These are phyloP conservation scores for Chrysolina haemoptera DNA, from an alignment of 2,888 invertebrate species.

Conservation along the genomic window DNA sequence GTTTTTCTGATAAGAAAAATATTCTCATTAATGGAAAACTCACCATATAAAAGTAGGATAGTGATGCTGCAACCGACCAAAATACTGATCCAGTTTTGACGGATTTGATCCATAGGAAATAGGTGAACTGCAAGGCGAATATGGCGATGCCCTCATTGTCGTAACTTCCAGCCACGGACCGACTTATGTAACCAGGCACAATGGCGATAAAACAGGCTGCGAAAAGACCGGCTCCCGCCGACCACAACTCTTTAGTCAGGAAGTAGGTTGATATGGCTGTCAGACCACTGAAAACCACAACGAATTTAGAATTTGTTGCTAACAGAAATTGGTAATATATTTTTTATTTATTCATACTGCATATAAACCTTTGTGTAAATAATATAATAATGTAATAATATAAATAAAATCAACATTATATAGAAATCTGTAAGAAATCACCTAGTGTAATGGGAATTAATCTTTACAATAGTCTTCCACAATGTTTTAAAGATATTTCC, in stretches of 20 bases:
- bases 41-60: constrained; percentile 99
- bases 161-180: constrained; percentile 99
- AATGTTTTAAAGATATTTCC: no score
- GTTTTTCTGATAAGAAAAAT: no score
- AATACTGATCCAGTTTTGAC: constrained; percentile 98
- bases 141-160: constrained; percentile 99
- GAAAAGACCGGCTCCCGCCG: constrained; percentile 95
- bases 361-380: no score
- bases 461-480: no score
- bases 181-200: constrained; percentile 98
- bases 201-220: constrained; percentile 99
- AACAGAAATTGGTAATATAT: no score
- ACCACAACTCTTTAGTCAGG: constrained; percentile 98
- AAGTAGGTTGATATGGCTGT: constrained; percentile 98
- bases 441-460: no score
- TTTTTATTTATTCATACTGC: no score
- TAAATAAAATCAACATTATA: no score
- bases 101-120: constrained; percentile 97
- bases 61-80: constrained; percentile 94
- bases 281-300: constrained; percentile 82
- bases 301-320: background rate
- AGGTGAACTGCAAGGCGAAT: constrained; percentile 98
- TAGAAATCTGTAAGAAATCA: no score
- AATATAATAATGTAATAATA: no score
- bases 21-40: constrained; percentile 55